Conservation (phyloP, 2,113 vertebrate species). For the Syngnathus scovelli region DNA sequence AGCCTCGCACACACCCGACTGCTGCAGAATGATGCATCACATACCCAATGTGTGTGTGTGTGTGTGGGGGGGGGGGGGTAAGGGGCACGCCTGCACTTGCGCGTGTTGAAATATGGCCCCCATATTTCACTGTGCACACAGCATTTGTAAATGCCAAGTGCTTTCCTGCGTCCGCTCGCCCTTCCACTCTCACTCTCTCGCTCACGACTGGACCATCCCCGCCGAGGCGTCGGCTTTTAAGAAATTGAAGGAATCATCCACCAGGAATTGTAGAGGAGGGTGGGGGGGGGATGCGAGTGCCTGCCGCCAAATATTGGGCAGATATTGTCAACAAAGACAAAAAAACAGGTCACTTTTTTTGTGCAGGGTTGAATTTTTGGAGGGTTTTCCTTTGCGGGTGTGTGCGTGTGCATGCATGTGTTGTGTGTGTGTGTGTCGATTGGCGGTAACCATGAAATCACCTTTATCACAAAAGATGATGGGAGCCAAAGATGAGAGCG, state of each 20-base stretch:
- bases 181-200: conserved; percentile 1
- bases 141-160: conserved; percentile 64
- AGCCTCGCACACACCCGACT: conserved; percentile 28
- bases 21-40: conserved; percentile 30
- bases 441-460: conserved; percentile 54
- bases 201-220: conserved; percentile 46
- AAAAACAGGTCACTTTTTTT: conserved; percentile 33
- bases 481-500: conserved; percentile 57
- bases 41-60: conserved; percentile 12
- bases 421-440: conserved; percentile 4
- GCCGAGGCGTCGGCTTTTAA: conserved; percentile 60
- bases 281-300: neutral
- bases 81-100: neutral
- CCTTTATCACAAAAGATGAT: conserved; percentile 63
- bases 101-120: conserved; percentile 55
- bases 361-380: conserved; percentile 22
- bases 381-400: neutral
- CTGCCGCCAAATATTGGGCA: conserved; percentile 46
- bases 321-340: conserved; percentile 64
- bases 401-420: neutral
- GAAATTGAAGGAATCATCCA: conserved; percentile 67
- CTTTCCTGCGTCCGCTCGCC: conserved; percentile 18
- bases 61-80: conserved; percentile 7
- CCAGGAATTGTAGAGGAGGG: conserved; percentile 15
- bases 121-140: conserved; percentile 57